A percentile compares a stretch with the other conserved stretches of the same genome.
phyloP scores from a whole-genome alignment of 2,113 vertebrate genomes.

The Gallinago jamesoni region DNA sequence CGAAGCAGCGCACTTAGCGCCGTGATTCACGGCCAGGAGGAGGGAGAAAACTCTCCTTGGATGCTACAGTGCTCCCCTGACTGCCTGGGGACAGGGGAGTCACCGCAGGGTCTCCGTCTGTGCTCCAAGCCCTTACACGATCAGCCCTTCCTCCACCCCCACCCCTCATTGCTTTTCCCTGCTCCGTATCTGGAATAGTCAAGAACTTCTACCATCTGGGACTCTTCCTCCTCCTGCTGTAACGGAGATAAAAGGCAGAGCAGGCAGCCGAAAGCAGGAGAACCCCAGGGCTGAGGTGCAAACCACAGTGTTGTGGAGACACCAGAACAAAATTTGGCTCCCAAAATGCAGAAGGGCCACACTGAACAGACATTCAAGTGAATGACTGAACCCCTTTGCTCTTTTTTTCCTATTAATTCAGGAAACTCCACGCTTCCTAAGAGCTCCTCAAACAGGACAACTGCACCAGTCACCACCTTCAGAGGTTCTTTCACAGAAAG shows the following conservation, averaged over 20 bases:
- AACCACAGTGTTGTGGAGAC: accelerated
- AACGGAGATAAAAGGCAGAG: background rate
- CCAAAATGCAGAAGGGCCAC: background rate
- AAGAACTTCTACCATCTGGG: background rate
- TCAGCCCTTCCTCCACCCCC: background rate
- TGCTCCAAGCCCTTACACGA: background rate
- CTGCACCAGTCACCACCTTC: background rate
- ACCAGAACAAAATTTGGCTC: background rate
- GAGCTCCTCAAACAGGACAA: background rate
- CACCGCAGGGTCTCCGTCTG: background rate
- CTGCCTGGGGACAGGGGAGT: accelerated
- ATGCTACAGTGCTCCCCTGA: background rate
- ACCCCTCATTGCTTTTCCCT: background rate
- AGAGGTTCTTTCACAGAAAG: background rate
- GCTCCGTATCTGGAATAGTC: background rate
- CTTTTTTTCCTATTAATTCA: background rate
- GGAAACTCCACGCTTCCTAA: background rate
- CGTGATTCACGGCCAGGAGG: accelerated
- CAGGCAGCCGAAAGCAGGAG: background rate
- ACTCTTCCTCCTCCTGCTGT: background rate
- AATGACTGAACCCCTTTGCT: background rate
- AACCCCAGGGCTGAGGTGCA: background rate
- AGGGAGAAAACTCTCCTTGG: background rate
- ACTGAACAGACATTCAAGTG: background rate
- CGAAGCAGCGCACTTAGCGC: background rate